Evolutionary conservation across 2,888 invertebrate species (phyloP).

Genomic region (Caenorhabditis angaria): DNA sequence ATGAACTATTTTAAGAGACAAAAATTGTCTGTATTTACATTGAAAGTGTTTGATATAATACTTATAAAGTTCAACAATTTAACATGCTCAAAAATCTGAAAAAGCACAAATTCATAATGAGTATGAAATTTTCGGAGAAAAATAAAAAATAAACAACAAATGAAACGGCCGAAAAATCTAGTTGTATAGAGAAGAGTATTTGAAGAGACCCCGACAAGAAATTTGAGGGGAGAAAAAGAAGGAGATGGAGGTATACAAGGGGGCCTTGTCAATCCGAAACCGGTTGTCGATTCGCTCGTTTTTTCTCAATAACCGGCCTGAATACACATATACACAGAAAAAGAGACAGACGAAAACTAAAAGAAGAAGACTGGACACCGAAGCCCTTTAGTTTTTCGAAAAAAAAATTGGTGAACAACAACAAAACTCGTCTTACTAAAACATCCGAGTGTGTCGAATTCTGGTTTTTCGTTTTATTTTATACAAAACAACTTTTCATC

Average conservation of each 20-base stretch:
- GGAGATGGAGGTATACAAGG: constrained; percentile 18
- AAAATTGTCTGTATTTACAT: background rate
- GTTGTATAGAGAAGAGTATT: constrained; percentile 10
- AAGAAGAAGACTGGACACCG: background rate
- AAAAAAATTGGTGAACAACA: constrained; percentile 30
- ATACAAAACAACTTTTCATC: background rate
- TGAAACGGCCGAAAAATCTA: background rate
- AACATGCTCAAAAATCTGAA: background rate
- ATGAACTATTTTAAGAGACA: background rate
- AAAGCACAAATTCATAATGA: constrained; percentile 7
- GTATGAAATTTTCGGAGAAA: background rate
- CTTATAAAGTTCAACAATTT: background rate
- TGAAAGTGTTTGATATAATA: too few relatives aligned
- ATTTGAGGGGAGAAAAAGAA: constrained; percentile 28
- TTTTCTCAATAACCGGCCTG: constrained; percentile 51
- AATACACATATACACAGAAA: constrained; percentile 20
- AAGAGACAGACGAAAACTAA: constrained; percentile 1
- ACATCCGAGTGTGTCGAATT: background rate
- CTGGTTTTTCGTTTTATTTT: background rate
- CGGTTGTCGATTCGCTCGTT: constrained; percentile 44
- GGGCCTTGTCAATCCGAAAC: constrained; percentile 24
- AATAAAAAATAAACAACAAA: constrained; percentile 4
- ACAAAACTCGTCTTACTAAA: constrained; percentile 45
- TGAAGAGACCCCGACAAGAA: too few relatives aligned
- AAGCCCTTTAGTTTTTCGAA: constrained; percentile 5